Base-by-base conservation (phyloP, 2,888 invertebrate genomes). In the Periphyllus acericola region DNA sequence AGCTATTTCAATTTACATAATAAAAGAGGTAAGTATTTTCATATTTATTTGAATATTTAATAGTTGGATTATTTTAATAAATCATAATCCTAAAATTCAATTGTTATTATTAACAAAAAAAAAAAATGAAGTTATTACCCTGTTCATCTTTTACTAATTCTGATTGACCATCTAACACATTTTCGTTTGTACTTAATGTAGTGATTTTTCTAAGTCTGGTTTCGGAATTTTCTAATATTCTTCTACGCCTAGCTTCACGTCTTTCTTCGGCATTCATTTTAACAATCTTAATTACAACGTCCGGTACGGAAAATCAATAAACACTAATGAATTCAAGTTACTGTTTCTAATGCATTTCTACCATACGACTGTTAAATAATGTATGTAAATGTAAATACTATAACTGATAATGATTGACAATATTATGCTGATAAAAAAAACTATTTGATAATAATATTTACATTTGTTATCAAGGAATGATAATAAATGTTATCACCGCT, bases 181-280 rank as follows among this genome's bases (percentile, higher is more conserved):
- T 74, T 81, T 75, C 60, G 3, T 80, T 46, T n/a, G 72, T n/a
- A 46, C 2, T 81, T 25, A 81, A 4, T 9, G 60, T 60, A 46
- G 81, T 87, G 9, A 89, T 89, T 86, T 83, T 89, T 36, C 86
- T 79, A 34, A 89, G 83, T 34, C 89, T 85, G 32, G 21, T 80
- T 75, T 89, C 89, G 9, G 89, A 83, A 86, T 89, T 89, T 52
- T 89, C 83, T n/a, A 89, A 86, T 71, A 89, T 89, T 83, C 72
- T 83, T 36, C 76, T 78, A 11, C 89, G 84, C n/a, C 89, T 76
- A 0, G 88, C 89, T 80, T 89, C 88, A 72, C 89, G 81, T 83
- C 80, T 85, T 34, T 36, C 68, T 76, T 88, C 88, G 17, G 75
- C 29, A 66, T 82, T 81, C 87, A 87, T 87, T 86, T 17, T 6